These are phyloP conservation scores for Piscicola geometra DNA, from an alignment of 2,888 invertebrate species.

Conservation along the genomic window DNA sequence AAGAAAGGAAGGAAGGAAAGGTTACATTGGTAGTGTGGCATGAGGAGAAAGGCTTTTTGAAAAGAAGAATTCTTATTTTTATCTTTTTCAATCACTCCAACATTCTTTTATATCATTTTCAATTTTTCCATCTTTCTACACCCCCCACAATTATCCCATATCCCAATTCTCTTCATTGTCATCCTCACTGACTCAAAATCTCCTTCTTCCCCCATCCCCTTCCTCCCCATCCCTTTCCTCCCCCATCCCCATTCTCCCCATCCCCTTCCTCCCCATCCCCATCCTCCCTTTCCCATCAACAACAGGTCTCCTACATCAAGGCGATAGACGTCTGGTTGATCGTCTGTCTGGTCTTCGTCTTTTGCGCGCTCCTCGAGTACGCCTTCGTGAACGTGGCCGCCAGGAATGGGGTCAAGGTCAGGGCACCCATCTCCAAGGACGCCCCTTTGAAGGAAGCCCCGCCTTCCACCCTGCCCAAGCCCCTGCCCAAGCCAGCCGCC, in stretches of 20 bases:
- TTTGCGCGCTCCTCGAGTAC: constrained; percentile 46
- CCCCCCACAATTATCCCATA: too few relatives aligned
- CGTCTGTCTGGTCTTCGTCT: constrained; percentile 45
- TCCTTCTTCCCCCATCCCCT: too few relatives aligned
- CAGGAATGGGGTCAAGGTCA: constrained; percentile 39
- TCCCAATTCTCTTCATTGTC: too few relatives aligned
- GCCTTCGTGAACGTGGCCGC: constrained; percentile 46
- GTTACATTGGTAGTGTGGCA: too few relatives aligned
- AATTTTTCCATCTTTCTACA: too few relatives aligned
- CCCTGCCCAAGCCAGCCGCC: background rate
- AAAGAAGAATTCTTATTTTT: too few relatives aligned
- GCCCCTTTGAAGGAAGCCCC: constrained; percentile 27
- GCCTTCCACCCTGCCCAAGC: constrained; percentile 6
- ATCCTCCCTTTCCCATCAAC: background rate
- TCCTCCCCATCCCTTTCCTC: too few relatives aligned
- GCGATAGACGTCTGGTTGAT: constrained; percentile 64
- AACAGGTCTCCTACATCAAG: constrained; percentile 81
- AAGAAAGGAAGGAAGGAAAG: too few relatives aligned
- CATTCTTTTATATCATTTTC: too few relatives aligned
- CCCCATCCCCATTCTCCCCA: background rate
- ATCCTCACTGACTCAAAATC: too few relatives aligned
- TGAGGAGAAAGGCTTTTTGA: too few relatives aligned
- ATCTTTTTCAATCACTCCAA: too few relatives aligned
- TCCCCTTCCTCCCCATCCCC: background rate
- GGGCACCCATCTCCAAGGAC: constrained; percentile 35